These are phyloP conservation scores for Karalla daura DNA, from an alignment of 2,797 vertebrate genomes.

Conservation along the genomic window DNA sequence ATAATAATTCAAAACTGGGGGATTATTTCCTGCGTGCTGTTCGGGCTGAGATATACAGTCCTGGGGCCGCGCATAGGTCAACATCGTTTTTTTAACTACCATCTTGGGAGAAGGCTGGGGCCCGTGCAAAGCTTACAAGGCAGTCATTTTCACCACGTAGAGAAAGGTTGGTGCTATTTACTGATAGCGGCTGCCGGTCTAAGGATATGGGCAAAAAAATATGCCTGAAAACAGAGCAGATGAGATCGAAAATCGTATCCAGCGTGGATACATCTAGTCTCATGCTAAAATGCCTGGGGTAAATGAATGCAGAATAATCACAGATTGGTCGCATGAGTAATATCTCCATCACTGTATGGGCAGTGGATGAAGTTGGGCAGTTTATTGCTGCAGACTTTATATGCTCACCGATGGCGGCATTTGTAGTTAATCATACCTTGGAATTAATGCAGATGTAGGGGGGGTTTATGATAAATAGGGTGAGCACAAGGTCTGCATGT, in stretches of 20 bases:
- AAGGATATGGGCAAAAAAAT: constrained; percentile 43
- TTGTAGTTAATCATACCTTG: constrained; percentile 66
- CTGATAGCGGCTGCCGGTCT: constrained; percentile 62
- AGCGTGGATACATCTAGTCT: constrained; percentile 34
- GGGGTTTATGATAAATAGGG: constrained; percentile 64
- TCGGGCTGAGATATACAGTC: constrained; percentile 70
- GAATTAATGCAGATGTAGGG: constrained; percentile 57
- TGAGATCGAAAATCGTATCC: constrained; percentile 54
- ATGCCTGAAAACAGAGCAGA: constrained; percentile 49
- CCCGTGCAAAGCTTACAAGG: constrained; percentile 45
- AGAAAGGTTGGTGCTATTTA: constrained; percentile 63
- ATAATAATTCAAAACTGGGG: constrained; percentile 71
- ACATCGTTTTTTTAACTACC: constrained; percentile 66
- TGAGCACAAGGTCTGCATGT: constrained; percentile 50
- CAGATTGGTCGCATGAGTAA: constrained; percentile 56
- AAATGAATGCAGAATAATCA: constrained; percentile 65
- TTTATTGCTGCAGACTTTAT: constrained; percentile 66
- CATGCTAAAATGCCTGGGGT: constrained; percentile 43
- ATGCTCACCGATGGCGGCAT: constrained; percentile 33
- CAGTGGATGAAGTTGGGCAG: constrained; percentile 55
- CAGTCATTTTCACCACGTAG: constrained; percentile 57
- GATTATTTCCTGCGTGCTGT: constrained; percentile 69
- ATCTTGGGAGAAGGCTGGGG: constrained; percentile 55
- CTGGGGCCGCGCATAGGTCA: constrained; percentile 64
- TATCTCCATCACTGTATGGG: constrained; percentile 47